phyloP scores from a whole-genome alignment of 1,140 invertebrate species.

The Anastrepha obliqua region DNA sequence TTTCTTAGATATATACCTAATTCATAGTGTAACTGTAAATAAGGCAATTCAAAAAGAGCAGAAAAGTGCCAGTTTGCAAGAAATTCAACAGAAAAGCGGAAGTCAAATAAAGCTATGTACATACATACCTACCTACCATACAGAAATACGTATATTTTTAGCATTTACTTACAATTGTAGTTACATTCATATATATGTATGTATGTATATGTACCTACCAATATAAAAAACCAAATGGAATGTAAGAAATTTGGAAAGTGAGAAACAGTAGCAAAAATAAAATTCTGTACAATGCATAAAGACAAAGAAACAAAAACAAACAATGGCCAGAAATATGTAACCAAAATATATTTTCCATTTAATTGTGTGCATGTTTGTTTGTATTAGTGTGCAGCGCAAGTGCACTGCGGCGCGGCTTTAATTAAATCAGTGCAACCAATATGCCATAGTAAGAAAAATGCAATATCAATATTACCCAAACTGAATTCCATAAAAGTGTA shows the following conservation, averaged over 20 bases:
- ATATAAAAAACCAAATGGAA: background rate
- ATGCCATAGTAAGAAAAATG: background rate
- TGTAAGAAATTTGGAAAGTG: background rate
- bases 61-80: background rate
- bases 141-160: slow-evolving; percentile 12
- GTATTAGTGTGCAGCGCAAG: background rate
- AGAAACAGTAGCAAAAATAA: background rate
- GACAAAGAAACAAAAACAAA: too few relatives aligned
- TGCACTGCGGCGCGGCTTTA: background rate
- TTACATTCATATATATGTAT: background rate
- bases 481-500: background rate
- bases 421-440: slow-evolving; percentile 33
- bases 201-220: background rate
- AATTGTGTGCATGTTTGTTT: slow-evolving; percentile 2
- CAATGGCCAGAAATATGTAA: too few relatives aligned
- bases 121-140: background rate
- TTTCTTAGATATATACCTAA: background rate
- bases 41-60: background rate
- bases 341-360: background rate
- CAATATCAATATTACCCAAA: background rate
- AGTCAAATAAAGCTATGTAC: background rate
- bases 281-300: too few relatives aligned
- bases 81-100: background rate
- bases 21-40: background rate
- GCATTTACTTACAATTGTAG: slow-evolving; percentile 19